Base-by-base conservation (phyloP, 1,140 invertebrate genomes). In the Conus betulinus region DNA sequence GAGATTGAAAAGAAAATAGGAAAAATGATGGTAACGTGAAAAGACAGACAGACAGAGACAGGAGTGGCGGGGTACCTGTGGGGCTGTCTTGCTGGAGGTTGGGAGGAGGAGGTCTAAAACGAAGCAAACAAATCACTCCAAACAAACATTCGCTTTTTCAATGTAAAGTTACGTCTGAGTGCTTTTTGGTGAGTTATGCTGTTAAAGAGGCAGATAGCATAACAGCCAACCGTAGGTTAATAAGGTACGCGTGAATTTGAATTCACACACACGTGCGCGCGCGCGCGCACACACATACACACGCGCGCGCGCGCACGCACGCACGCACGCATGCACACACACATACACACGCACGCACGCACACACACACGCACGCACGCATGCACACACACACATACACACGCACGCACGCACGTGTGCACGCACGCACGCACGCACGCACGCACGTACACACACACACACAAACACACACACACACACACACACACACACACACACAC, bases 301-400 rank as follows among this genome's bases (percentile, higher is more conserved):
- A 78, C 76, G 39, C 76, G 39, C 76, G 39, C 76, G 39, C 76
- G 39, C 76, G 39, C 76, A 78, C 76, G 39, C 25, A 78, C 76
- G 25, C 76, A 78, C 76, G 39, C 76, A 78, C 76, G 39, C 76
- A 78, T 25, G 39, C 76, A 78, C 76, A 78, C 76, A 78, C 76
- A 78, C 76, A 74, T 25, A 78, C 76, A 78, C 76, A 78, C 76
- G 39, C 76, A 78, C 76, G 25, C 76, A 39, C 25, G 27, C 76
- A 78, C 76, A 78, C 76, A 78, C 25, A 78, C 76, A 78, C 76
- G 39, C 76, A 78, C 76, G 39, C 76, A 39, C 76, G 39, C 76
- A 78, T 3, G 39, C 76, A 39, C n/a, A 78, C 76, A 78, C 76
- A 78, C 76, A 78, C 27, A 78, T 25, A 78, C 76, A 74, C 67